phyloP scores from a whole-genome alignment of 2,797 vertebrate species.

The Iguana delicatissima region DNA sequence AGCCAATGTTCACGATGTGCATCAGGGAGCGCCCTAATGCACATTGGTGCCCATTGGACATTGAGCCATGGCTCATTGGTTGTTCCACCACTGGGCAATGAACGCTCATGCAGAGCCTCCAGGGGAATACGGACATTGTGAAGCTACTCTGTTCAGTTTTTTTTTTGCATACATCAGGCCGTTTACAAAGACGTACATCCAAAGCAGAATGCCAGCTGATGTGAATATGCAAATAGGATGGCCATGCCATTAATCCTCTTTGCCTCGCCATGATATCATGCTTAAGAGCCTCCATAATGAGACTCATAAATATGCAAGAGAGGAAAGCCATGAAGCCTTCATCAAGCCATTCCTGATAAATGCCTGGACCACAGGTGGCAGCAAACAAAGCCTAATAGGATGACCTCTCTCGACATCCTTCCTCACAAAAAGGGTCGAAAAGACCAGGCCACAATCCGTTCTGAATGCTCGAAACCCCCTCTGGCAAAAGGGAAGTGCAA shows the following conservation, averaged over 20 bases:
- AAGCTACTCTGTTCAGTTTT: conserved; percentile 19
- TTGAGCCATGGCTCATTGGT: no score
- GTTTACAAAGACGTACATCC: no score
- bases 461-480: not conserved
- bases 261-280: conserved; percentile 68
- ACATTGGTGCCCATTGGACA: no score
- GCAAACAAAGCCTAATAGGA: not conserved
- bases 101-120: not conserved
- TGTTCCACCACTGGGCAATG: no score
- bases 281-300: conserved; percentile 72
- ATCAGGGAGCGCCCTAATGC: no score
- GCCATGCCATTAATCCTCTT: conserved; percentile 73
- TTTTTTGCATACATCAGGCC: no score
- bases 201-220: conserved; percentile 38
- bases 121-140: not conserved
- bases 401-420: not conserved
- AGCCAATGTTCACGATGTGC: no score
- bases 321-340: conserved; percentile 58
- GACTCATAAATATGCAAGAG: conserved; percentile 71
- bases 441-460: not conserved
- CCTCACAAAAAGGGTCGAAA: not conserved
- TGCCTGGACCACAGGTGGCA: conserved; percentile 40
- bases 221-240: conserved; percentile 76
- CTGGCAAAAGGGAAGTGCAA: no score
- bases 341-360: conserved; percentile 56